Percentiles rank a stretch among this genome's conserved stretches.
Conservation (phyloP, 2,888 invertebrate species). For the Drosophila parthenogenetica region DNA sequence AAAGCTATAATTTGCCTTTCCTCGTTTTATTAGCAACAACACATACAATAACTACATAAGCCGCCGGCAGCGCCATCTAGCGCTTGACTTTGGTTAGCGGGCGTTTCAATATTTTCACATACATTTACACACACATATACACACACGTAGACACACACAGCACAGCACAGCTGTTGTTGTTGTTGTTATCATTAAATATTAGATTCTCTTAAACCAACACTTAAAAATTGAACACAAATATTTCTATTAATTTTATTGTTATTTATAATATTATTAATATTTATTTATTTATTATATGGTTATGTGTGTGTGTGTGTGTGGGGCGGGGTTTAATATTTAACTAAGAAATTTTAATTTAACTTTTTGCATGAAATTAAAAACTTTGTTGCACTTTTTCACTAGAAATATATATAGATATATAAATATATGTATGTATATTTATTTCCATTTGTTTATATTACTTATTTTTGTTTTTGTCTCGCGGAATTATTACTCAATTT, state of each 20-base stretch:
- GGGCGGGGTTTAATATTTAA: conserved; percentile 35
- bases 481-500: conserved; percentile 58
- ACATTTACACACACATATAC: conserved; percentile 27
- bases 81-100: conserved; percentile 66
- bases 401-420: conserved; percentile 1
- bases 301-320: too few relatives aligned
- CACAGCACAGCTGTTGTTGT: conserved; percentile 51
- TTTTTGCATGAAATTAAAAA: conserved; percentile 60
- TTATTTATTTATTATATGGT: conserved; percentile 4
- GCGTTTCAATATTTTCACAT: conserved; percentile 54
- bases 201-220: conserved; percentile 19
- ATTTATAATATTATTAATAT: conserved; percentile 14
- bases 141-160: conserved; percentile 17
- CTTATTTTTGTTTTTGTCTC: conserved; percentile 42
- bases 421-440: conserved; percentile 7
- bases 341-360: conserved; percentile 62
- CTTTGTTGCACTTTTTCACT: conserved; percentile 54
- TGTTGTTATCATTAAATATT: conserved; percentile 28
- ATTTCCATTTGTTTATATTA: conserved; percentile 30
- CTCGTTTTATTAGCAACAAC: conserved; percentile 55
- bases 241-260: conserved; percentile 23
- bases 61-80: conserved; percentile 68
- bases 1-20: conserved; percentile 59
- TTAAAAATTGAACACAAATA: conserved; percentile 38
- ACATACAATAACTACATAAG: conserved; percentile 47